Base-by-base conservation (phyloP, 2,888 invertebrate species). In the Meghimatium bilineatum region DNA sequence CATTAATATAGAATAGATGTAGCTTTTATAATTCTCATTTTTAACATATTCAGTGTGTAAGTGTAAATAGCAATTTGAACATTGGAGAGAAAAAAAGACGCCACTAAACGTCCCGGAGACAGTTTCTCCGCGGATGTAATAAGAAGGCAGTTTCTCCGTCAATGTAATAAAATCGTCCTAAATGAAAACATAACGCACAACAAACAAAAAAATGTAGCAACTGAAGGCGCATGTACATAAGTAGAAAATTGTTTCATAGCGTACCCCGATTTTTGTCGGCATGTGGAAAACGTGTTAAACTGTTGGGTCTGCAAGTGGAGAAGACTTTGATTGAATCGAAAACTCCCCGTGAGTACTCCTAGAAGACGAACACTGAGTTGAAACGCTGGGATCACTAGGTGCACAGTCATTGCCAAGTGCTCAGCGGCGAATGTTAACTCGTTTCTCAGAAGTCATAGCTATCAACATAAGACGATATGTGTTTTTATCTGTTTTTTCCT, bases 251-350 rank as follows among this genome's bases (percentile, higher is more conserved):
- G 44, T 29, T 49, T 79, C 69, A 20, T 66, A 52, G 52, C n/a
- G 17, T 38, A 44, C 5, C 8, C 14, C 12, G 26, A 1, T 10
- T 66, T 79, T 29, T 44, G 52, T 29, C 52, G 29, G n/a, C 80
- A 71, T 29, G 80, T 80, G 80, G 38, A 52, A 80, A 69, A 80
- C 36, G 56, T 44, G 80, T 80, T 80, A 71, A 52, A 44, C 44
- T 69, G 69, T 10, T 32, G 71, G n/a, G 56, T 29, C 0, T 29
- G 29, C 67, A 49, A 67, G 79, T 38, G 63, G 44, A 36, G 78
- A 36, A 36, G 5, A n/a, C 12, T 60, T 77, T 77, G 34, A 38
- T 38, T 32, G 63, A 29, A 20, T 20, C 14, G 17, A 32, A 23
- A 52, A 32, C 5, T 52, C 17, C 34, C 29, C 6, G 49, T 20